Base-by-base conservation (phyloP, 2,797 vertebrate genomes). In the Thunnus albacares region DNA sequence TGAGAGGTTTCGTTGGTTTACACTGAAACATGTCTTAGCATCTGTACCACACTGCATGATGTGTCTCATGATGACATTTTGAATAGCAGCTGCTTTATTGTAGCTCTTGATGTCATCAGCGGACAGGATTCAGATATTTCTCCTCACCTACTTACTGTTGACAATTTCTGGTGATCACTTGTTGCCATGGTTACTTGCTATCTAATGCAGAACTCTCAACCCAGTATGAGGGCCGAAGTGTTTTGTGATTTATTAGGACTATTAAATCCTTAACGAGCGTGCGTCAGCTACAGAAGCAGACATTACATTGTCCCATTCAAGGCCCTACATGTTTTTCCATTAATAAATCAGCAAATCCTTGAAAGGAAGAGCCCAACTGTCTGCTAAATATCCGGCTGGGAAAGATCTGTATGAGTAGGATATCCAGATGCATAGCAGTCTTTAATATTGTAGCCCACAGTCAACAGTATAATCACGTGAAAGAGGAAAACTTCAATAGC, bases 401-500 rank as follows among this genome's bases (percentile, higher is more conserved):
- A 81, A 76, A 71, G 22, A 81, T 72, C 49, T 57, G 49, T 47
- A 72, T 47, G 71, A 83, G 51, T 63, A 56, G 43, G 81, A 76
- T 81, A 71, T 80, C 71, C 84, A 83, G 77, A 85, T 60, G 26
- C 62, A 56, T 56, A 55, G 61, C 49, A 24, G 75, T 59, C 58
- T 81, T 77, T 77, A 73, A 84, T 79, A 62, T 55, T 41, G 43
- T 5, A 61, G 47, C 53, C 66, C 65, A 49, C 77, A 71, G 81
- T 75, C 78, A 57, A 85, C 56, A 41, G 61, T 41, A 30, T 77
- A 72, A 78, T 72, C 75, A 78, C n/a, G 51, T 38, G 80, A 77
- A 66, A 62, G 41, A 78, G 65, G 65, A 86, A 78, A 68, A 75
- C 77, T 83, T 86, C 80, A 86, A 89, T 84, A 45, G 68, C 85